A percentile compares a stretch with the other conserved stretches of the same genome.
These are phyloP conservation scores for Poeciliopsis presidionis DNA, from an alignment of 2,797 vertebrate genomes.

Conservation along the genomic window DNA sequence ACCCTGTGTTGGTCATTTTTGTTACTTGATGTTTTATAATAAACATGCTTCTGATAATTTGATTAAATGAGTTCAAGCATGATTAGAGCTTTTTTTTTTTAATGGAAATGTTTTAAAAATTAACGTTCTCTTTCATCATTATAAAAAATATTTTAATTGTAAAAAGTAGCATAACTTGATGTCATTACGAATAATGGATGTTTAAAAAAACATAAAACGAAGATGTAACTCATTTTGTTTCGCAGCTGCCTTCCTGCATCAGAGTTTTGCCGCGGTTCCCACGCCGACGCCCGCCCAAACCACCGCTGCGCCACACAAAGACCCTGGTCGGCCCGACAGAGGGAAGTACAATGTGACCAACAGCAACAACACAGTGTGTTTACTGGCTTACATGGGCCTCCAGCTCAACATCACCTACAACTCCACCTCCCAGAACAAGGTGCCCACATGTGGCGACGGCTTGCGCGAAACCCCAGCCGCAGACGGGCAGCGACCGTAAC, in stretches of 20 bases:
- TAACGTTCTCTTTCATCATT: not conserved
- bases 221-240: not conserved
- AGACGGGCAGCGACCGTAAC: not conserved
- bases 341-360: constrained; percentile 82
- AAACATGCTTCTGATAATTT: not conserved
- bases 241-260: not conserved
- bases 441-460: constrained; percentile 26
- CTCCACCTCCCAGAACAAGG: constrained; percentile 74
- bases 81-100: not conserved
- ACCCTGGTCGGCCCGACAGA: constrained; percentile 73
- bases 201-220: not conserved
- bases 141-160: not conserved
- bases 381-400: constrained; percentile 83
- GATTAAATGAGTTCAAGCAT: not conserved
- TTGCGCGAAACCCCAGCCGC: not conserved
- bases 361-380: constrained; percentile 70
- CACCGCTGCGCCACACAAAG: constrained; percentile 57
- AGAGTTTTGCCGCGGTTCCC: constrained; percentile 32
- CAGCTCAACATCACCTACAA: constrained; percentile 89
- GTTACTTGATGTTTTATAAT: not conserved
- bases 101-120: not conserved
- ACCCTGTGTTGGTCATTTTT: not conserved
- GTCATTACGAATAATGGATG: not conserved
- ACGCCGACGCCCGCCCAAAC: constrained; percentile 68
- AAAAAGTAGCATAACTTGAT: not conserved